A percentile compares a stretch with the other conserved stretches of the same genome.
Evolutionary conservation across 2,888 invertebrate species (phyloP).

Genomic region (Plagodis pulveraria): DNA sequence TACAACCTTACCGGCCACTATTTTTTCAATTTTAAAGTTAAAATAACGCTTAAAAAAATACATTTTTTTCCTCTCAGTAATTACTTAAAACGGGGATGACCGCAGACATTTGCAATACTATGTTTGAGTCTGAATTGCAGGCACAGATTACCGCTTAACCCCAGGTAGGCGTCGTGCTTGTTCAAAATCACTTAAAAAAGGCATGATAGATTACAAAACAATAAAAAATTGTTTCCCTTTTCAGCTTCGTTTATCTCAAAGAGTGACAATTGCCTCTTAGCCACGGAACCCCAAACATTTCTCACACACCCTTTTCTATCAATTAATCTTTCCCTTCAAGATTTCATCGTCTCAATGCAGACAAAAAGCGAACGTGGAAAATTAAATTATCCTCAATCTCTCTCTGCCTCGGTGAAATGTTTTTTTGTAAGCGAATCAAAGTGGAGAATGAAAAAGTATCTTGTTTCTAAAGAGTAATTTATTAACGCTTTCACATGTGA

Average conservation of each 20-base stretch:
- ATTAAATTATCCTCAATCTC: conserved; percentile 38
- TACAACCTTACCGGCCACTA: no score
- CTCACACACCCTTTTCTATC: conserved; percentile 11
- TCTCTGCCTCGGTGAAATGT: conserved; percentile 25
- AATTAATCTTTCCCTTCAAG: conserved; percentile 21
- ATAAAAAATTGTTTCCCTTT: background rate
- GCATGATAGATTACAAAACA: no score
- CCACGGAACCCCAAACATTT: background rate
- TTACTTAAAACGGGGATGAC: no score
- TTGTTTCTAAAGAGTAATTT: conserved; percentile 11
- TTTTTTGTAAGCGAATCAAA: conserved; percentile 17
- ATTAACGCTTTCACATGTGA: background rate
- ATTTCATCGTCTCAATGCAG: conserved; percentile 21
- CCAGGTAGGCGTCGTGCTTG: no score
- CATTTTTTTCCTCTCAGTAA: no score
- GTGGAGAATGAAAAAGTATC: conserved; percentile 5
- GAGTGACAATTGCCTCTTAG: no score
- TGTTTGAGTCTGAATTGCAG: no score
- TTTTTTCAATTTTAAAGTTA: no score
- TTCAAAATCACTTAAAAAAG: no score
- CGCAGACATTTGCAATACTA: no score
- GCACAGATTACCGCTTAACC: no score
- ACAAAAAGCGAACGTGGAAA: conserved; percentile 37
- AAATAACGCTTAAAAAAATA: no score
- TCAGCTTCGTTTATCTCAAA: background rate